Conservation (phyloP, 2,888 invertebrate genomes). For the Bugula neritina region DNA sequence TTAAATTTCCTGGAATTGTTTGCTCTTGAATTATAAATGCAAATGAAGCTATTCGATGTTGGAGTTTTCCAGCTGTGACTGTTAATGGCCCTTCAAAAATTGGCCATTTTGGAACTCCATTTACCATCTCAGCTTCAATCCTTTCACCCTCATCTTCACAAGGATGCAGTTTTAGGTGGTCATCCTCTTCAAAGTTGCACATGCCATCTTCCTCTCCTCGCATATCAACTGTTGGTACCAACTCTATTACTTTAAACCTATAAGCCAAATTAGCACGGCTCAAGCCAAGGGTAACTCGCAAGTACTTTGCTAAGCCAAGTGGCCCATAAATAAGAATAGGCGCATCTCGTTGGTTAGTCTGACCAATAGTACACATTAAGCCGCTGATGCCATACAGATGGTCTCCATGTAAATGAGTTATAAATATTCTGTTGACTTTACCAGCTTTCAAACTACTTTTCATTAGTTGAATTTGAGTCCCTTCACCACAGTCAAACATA, state of each 20-base stretch:
- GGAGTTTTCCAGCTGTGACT: slow-evolving; percentile 49
- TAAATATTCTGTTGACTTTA: slow-evolving; percentile 53
- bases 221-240: slow-evolving; percentile 36
- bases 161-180: neutral
- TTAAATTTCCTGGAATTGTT: slow-evolving; percentile 45
- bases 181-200: neutral
- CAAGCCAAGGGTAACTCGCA: slow-evolving; percentile 44
- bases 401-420: slow-evolving; percentile 56
- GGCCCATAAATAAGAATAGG: slow-evolving; percentile 54
- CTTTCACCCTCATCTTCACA: slow-evolving; percentile 16
- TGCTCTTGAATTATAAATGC: slow-evolving; percentile 51
- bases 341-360: slow-evolving; percentile 38
- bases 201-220: neutral
- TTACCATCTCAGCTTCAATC: neutral
- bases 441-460: slow-evolving; percentile 46
- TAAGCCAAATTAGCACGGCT: slow-evolving; percentile 48
- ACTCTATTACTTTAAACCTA: slow-evolving; percentile 50
- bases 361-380: slow-evolving; percentile 52
- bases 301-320: slow-evolving; percentile 47
- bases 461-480: slow-evolving; percentile 54
- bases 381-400: slow-evolving; percentile 56
- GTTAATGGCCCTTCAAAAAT: slow-evolving; percentile 36
- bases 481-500: slow-evolving; percentile 57
- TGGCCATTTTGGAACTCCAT: neutral
- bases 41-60: slow-evolving; percentile 53